These are phyloP conservation scores for Chrysochloris asiatica DNA, from an alignment of 2,113 vertebrate genomes.

Conservation along the genomic window DNA sequence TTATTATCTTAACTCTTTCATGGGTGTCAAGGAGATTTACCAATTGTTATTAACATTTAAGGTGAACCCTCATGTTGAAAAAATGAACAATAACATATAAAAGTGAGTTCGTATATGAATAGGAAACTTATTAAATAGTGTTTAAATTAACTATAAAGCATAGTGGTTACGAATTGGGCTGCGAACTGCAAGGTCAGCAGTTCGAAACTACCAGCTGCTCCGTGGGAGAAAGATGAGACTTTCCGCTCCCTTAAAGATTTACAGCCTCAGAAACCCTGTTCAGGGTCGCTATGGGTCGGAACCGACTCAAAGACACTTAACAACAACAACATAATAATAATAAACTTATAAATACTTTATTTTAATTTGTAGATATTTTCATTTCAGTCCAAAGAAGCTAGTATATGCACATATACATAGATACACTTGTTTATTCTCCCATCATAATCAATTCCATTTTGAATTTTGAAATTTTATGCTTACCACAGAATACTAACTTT, in stretches of 20 bases:
- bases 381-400: not conserved
- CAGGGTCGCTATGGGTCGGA: too few species aligned
- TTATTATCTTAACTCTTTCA: not conserved
- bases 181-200: too few species aligned
- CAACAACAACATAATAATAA: too few species aligned
- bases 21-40: not conserved
- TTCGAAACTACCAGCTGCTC: too few species aligned
- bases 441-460: not conserved
- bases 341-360: not conserved
- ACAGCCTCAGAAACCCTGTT: too few species aligned
- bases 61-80: not conserved
- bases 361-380: not conserved
- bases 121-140: not conserved
- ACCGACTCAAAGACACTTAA: too few species aligned
- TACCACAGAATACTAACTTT: not conserved
- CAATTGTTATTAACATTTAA: slow-evolving; percentile 14
- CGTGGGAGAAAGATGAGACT: too few species aligned
- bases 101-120: not conserved
- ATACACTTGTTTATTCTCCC: accelerated
- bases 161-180: too few species aligned
- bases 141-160: too few species aligned
- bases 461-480: not conserved
- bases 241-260: too few species aligned
- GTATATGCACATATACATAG: too few species aligned
- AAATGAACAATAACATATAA: not conserved